Percentiles rank a stretch among this genome's conserved stretches.
Conservation (phyloP, 2,888 invertebrate species). For the Piscicola geometra region DNA sequence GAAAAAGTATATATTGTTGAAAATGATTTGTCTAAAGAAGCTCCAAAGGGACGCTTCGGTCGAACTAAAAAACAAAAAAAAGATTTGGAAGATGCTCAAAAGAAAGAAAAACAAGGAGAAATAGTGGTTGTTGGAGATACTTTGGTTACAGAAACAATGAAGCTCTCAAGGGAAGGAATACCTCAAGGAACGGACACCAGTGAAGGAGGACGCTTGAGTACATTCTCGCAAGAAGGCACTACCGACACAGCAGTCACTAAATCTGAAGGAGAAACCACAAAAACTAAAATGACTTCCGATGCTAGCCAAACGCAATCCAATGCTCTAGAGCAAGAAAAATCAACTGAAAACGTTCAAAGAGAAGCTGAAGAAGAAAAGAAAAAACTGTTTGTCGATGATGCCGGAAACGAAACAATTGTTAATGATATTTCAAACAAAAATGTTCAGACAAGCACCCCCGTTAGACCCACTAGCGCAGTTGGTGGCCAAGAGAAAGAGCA, state of each 20-base stretch:
- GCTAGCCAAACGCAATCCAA: not conserved
- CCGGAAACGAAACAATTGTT: not conserved
- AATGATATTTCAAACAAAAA: too few relatives aligned
- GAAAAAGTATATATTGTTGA: constrained; percentile 26
- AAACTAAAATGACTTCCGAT: not conserved
- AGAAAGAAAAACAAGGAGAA: constrained; percentile 23
- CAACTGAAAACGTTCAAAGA: constrained; percentile 12
- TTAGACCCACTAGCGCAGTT: not conserved
- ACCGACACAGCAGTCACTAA: not conserved
- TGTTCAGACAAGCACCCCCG: constrained; percentile 9
- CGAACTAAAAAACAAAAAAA: constrained; percentile 13
- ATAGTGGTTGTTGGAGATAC: constrained; percentile 1
- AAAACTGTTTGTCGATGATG: not conserved
- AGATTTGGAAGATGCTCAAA: not conserved
- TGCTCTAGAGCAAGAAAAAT: not conserved
- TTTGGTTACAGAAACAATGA: not conserved
- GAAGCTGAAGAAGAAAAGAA: constrained; percentile 5
- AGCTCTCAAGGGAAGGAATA: not conserved
- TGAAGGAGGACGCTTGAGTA: not conserved
- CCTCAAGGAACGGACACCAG: not conserved
- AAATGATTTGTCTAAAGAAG: constrained; percentile 7
- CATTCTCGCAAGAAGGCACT: not conserved
- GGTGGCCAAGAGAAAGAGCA: not conserved
- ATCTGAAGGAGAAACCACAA: not conserved
- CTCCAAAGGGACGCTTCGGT: not conserved